Evolutionary conservation across 92 coral and sea anemone species (phyloP), one percentile per base, ranked within the genome.

Genomic region (Epizoanthus illoricatus): DNA sequence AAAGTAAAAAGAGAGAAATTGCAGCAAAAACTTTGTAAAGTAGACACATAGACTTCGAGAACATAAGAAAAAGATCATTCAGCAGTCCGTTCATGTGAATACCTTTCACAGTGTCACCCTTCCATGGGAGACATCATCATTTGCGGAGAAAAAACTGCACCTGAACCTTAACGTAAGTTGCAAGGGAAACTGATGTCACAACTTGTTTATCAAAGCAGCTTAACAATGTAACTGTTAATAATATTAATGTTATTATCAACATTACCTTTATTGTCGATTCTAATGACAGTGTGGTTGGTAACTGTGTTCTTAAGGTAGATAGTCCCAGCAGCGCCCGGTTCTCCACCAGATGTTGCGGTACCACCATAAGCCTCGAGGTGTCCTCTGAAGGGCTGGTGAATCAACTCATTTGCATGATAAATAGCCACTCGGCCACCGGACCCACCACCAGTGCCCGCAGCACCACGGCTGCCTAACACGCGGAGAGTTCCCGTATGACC

Each of bases 281-380:
- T 84, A 7, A 90, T 42, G 20, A 86, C 72, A 18, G 89, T 58
- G 79, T 87, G 86, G 19, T 74, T 71, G 18, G 86, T 90, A 23
- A 75, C 73, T 47, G 84, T 81, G 80, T 90, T 90, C 40, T 85
- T 85, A 19, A 90, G 86, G 33, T 84, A 90, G 7, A 84, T 81
- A 49, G 94, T 90, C 54, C 94, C 94, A 65, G 94, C 88, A 76
- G 94, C 90, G 17, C 94, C 94, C 55, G 94, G 58, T 60, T 90
- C 94, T 43, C 88, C 94, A 3, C 90, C 87, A 69, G 81, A 43
- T 19, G 80, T 70, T 56, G 94, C 86, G 7, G 58, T 76, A 6
- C 94, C 94, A 2, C 94, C 94, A 73, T 90, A 76, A 4, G 87
- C 86, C 65, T 87, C 87, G 56, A 90, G 69, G 19, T 73, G 87